Conservation (phyloP, 2,797 vertebrate genomes). For the Sciurus carolinensis region DNA sequence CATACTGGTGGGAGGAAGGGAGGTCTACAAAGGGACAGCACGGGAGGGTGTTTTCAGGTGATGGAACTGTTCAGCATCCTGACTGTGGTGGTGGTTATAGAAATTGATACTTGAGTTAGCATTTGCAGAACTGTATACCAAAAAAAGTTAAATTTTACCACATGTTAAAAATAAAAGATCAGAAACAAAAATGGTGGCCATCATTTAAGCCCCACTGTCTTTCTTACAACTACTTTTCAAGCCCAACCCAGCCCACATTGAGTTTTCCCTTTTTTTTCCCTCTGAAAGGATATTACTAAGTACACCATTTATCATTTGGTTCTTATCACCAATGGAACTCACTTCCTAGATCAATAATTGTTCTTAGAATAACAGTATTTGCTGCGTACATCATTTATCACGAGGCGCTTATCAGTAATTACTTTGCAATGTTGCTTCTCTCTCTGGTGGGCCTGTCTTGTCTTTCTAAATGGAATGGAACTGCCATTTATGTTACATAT, state of each 20-base stretch:
- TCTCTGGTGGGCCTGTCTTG: neutral
- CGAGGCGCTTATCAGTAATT: slow-evolving; percentile 40
- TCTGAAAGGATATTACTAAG: neutral
- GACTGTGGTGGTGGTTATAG: neutral
- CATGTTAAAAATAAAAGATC: slow-evolving; percentile 14
- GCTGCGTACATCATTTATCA: slow-evolving; percentile 67
- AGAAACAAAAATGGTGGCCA: neutral
- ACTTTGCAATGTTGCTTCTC: slow-evolving; percentile 10
- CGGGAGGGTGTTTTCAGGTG: neutral
- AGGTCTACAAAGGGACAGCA: neutral
- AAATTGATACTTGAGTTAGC: slow-evolving; percentile 2
- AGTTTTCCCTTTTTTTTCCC: slow-evolving; percentile 58
- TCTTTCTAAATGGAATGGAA: neutral
- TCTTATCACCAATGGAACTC: slow-evolving; percentile 63
- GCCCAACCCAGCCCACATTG: neutral
- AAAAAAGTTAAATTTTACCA: slow-evolving; percentile 13
- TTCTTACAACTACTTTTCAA: slow-evolving; percentile 9
- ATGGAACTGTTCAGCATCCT: neutral
- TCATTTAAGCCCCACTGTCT: neutral
- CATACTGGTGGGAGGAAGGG: neutral
- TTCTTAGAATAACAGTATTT: slow-evolving; percentile 63
- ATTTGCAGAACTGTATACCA: neutral
- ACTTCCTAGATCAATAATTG: slow-evolving; percentile 54
- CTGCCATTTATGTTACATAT: neutral
- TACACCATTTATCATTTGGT: slow-evolving; percentile 39